These are phyloP conservation scores for Pelecanus crispus DNA, from an alignment of 2,113 vertebrate species.

Conservation along the genomic window DNA sequence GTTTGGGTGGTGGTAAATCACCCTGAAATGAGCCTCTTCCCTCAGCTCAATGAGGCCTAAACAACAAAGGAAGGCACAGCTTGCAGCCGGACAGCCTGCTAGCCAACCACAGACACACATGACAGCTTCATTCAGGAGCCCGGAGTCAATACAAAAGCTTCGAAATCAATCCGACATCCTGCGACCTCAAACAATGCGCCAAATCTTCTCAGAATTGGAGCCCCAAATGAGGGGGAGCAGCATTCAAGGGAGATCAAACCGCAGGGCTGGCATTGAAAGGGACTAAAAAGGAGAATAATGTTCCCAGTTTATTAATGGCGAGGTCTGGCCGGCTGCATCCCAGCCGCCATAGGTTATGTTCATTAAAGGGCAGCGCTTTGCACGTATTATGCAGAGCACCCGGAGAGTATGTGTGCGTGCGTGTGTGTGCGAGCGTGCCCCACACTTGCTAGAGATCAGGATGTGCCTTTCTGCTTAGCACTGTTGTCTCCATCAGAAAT, in stretches of 20 bases:
- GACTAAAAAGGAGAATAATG: constrained; percentile 48
- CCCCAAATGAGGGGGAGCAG: constrained; percentile 74
- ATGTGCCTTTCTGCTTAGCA: constrained; percentile 35
- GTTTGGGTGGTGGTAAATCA: constrained; percentile 99
- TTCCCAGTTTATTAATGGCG: constrained; percentile 65
- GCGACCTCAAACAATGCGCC: constrained; percentile 76
- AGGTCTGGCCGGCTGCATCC: constrained; percentile 32
- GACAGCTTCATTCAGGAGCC: constrained; percentile 85
- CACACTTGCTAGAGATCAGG: constrained; percentile 42
- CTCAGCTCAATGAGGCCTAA: constrained; percentile 81
- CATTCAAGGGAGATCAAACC: constrained; percentile 81
- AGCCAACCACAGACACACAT: constrained; percentile 79
- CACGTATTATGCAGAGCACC: constrained; percentile 1
- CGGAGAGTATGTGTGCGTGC: background rate
- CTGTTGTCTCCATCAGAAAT: constrained; percentile 34
- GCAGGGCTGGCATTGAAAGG: constrained; percentile 66
- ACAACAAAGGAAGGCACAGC: constrained; percentile 87
- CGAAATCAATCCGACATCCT: constrained; percentile 83
- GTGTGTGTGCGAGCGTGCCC: background rate
- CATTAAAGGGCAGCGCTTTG: constrained; percentile 19
- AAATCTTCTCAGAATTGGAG: constrained; percentile 81
- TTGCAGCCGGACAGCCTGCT: constrained; percentile 84
- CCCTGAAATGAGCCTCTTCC: constrained; percentile 90
- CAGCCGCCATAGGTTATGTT: constrained; percentile 15
- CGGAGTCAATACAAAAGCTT: constrained; percentile 77